A percentile compares a stretch with the other conserved stretches of the same genome.
Conservation (phyloP, 2,797 vertebrate genomes). For the Acrocephalus scirpaceus region DNA sequence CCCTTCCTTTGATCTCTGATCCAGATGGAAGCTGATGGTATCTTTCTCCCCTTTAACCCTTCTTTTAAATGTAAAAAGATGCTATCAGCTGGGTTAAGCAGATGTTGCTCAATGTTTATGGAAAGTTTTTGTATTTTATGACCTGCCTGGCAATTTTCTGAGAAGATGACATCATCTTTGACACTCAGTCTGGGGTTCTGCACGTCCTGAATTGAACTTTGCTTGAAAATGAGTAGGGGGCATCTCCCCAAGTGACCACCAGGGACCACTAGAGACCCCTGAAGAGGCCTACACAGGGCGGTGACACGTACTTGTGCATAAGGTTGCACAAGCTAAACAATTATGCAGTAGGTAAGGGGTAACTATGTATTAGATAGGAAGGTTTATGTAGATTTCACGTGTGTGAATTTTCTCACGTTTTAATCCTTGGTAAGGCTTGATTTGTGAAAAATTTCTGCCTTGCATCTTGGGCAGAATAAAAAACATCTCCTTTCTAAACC, state of each 20-base stretch:
- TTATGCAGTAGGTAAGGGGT: background rate
- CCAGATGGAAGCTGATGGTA: background rate
- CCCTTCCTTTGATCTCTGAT: background rate
- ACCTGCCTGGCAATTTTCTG: background rate
- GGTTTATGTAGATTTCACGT: background rate
- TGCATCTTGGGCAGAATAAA: background rate
- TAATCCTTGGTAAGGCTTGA: background rate
- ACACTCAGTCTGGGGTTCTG: background rate
- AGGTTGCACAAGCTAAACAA: background rate
- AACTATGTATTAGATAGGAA: background rate
- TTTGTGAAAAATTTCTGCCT: background rate
- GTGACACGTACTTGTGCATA: background rate
- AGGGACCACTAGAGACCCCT: background rate
- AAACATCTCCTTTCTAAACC: background rate
- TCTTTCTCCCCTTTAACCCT: background rate
- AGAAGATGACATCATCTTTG: background rate
- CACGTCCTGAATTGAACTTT: background rate
- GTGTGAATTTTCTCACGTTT: background rate
- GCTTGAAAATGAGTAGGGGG: background rate
- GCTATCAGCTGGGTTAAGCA: background rate
- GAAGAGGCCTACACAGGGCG: background rate
- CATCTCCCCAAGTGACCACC: background rate
- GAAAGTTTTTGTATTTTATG: background rate
- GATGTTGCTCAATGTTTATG: background rate
- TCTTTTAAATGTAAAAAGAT: background rate